Conservation (phyloP, 1,140 invertebrate species). For the Drosophila fuyamai region DNA sequence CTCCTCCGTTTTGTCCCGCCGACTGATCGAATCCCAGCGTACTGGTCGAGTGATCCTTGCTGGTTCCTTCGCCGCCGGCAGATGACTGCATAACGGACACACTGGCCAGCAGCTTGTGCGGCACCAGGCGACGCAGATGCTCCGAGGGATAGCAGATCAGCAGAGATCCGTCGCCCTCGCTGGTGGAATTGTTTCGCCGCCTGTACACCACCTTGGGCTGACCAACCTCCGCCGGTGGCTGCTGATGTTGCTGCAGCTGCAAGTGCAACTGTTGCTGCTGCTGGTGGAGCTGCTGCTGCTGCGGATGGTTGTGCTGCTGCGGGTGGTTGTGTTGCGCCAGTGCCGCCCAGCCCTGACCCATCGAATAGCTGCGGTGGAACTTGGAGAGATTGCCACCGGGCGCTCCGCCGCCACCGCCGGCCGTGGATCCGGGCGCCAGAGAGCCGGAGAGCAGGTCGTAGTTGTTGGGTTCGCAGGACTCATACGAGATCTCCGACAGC, state of each 20-base stretch:
- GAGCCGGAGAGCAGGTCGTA: constrained; percentile 69
- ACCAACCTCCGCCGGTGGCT: constrained; percentile 17
- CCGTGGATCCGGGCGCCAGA: constrained; percentile 29
- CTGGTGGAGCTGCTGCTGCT: constrained; percentile 31
- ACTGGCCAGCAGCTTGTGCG: constrained; percentile 77
- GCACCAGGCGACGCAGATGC: constrained; percentile 90
- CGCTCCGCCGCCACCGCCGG: constrained; percentile 22
- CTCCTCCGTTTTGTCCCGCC: constrained; percentile 8
- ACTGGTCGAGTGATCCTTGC: background rate
- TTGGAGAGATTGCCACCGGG: constrained; percentile 56
- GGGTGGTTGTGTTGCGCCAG: constrained; percentile 40
- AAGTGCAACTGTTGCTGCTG: constrained; percentile 37
- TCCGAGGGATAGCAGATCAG: constrained; percentile 93
- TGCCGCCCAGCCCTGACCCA: constrained; percentile 82
- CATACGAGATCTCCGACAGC: constrained; percentile 80
- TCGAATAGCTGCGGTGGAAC: constrained; percentile 84
- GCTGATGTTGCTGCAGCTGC: constrained; percentile 16
- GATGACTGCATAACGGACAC: constrained; percentile 50
- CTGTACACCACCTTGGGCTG: constrained; percentile 80
- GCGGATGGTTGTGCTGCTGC: constrained; percentile 16
- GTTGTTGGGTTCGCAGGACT: constrained; percentile 78
- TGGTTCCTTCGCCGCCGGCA: constrained; percentile 1
- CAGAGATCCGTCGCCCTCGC: constrained; percentile 87
- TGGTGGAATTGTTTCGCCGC: constrained; percentile 77
- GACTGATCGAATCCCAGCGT: constrained; percentile 3